Evolutionary conservation across 2,113 vertebrate genomes (phyloP), one percentile per base, ranked within the genome.

Genomic region (Phocoena sinus): DNA sequence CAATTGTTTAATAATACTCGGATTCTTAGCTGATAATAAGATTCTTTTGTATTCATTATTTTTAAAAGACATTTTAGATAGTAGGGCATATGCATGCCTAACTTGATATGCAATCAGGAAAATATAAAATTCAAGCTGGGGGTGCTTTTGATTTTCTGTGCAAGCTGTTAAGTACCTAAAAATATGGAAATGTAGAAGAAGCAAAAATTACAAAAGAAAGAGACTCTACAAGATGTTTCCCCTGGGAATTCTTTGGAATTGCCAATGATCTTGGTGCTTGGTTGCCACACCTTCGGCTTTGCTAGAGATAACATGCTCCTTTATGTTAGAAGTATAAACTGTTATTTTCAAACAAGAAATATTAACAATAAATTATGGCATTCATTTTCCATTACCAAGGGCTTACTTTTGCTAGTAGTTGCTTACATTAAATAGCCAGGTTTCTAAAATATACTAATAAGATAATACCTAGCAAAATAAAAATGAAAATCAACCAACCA

Each of bases 211-310:
- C 36, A 65, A 96, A 95, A 63, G n/a, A 65, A 44, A 60, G 91
- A 50, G 12, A n/a, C 47, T 63, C 33, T 41, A 20, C 2, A 17
- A 79, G 0, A n/a, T 53, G 2, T 3, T 28, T 44, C 26, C n/a
- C 71, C 4, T 1, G 3, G 31, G 15, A 63, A 58, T 63, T 84
- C 12, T 71, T 95, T 93, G 36, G 62, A 71, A 82, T 77, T 92
- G 73, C 23, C 58, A 91, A 7, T 91, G 33, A 67, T 17, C 5
- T 26, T 97, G 47, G 33, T 80, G 89, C 47, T 58, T 95, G 68
- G 77, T 68, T 97, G 86, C 80, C 81, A 96, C 71, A 95, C 38
- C 73, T 97, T 94, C 47, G 83, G 44, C 20, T 97, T 41, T 70
- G 26, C 21, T 67, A 58, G 18, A 88, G 56, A 25, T 38, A 36